Evolutionary conservation across 2,888 invertebrate genomes (phyloP).

Genomic region (Drosophila nigricruria): DNA sequence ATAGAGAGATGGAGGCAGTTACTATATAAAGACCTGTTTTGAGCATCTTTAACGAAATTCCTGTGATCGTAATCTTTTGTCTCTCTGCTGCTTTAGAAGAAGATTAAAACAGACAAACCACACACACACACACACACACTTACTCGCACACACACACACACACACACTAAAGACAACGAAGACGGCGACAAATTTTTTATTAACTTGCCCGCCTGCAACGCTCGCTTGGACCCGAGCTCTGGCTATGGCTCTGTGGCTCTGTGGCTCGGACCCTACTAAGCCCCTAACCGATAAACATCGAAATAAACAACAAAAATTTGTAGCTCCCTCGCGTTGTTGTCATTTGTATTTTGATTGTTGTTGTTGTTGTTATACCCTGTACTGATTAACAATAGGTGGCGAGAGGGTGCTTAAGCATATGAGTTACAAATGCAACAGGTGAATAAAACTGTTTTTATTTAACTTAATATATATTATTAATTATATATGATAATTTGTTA

Average conservation of each 20-base stretch:
- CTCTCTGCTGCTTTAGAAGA: slow-evolving; percentile 78
- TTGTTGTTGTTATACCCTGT: slow-evolving; percentile 18
- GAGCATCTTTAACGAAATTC: slow-evolving; percentile 82
- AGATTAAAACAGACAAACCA: slow-evolving; percentile 73
- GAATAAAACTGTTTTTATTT: background rate
- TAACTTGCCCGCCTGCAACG: slow-evolving; percentile 54
- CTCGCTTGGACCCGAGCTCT: slow-evolving; percentile 4
- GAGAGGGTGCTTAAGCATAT: background rate
- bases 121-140: slow-evolving; percentile 31
- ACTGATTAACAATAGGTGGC: background rate
- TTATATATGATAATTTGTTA: no score
- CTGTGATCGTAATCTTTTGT: slow-evolving; percentile 82
- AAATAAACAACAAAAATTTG: slow-evolving; percentile 80
- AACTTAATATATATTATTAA: no score
- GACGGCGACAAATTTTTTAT: slow-evolving; percentile 80
- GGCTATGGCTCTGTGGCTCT: slow-evolving; percentile 17
- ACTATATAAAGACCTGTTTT: slow-evolving; percentile 73
- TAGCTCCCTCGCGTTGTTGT: slow-evolving; percentile 64
- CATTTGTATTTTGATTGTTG: slow-evolving; percentile 50
- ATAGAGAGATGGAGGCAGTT: slow-evolving; percentile 31
- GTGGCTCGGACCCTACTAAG: slow-evolving; percentile 51
- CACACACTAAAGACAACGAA: slow-evolving; percentile 37
- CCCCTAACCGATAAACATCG: slow-evolving; percentile 65
- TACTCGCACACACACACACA: slow-evolving; percentile 25
- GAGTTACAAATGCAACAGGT: background rate